Base-by-base conservation (phyloP, 2,113 vertebrate genomes). In the Fregetta grallaria region DNA sequence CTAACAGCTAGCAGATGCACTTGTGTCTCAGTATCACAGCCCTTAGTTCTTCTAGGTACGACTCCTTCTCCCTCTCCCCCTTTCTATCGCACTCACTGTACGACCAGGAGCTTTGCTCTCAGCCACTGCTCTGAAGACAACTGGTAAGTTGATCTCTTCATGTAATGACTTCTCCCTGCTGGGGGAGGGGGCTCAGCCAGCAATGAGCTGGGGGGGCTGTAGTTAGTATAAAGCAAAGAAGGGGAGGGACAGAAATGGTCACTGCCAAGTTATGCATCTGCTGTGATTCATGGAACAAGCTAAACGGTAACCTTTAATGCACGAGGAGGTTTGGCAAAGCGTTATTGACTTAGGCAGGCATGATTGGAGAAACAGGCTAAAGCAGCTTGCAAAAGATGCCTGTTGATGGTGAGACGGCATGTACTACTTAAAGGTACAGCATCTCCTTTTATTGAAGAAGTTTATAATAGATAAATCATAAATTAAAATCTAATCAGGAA, bases 121-220 rank as follows among this genome's bases (percentile, higher is more conserved):
- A 97, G 98, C 97, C 97, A 95, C 97, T 84, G 97, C 98, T 97
- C 98, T 90, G 97, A 91, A 98, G 98, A 98, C 97, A 98, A 97
- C 98, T 98, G 98, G 99, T 98, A 99, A 99, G 98, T 97, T 98
- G 99, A 99, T 98, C 98, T 98, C 97, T 98, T 97, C 98, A 96
- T 97, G 98, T 97, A 98, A 98, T 98, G 98, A 97, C 98, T 98
- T 98, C 98, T 98, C 97, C 96, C 95, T 82, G 97, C 97, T 98
- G 97, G 98, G 98, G 98, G 98, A 98, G 98, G 98, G 98, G 97
- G 96, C 97, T 96, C 95, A 87, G 98, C 95, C 97, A 95, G 97
- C 98, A 78, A 74, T 55, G 97, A 92, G 97, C 97, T 97, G 97
- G 98, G 97, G 97, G 98, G 97, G 97, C 97, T 98, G 97, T 74